Base-by-base conservation (phyloP, 1,140 invertebrate genomes). In the Ylistrum balloti region DNA sequence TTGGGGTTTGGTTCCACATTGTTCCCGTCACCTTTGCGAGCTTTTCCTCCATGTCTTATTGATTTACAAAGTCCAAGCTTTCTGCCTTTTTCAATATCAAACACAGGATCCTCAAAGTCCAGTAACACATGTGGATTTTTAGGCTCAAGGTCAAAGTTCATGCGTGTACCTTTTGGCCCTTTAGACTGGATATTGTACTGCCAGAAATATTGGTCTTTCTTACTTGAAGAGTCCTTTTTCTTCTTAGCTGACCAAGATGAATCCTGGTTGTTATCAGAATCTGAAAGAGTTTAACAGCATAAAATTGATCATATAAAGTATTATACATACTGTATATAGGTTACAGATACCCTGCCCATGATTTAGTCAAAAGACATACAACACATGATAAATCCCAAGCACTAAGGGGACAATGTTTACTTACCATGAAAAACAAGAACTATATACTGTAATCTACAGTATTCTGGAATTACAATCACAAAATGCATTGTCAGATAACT, bases 171-270 rank as follows among this genome's bases (percentile, higher is more conserved):
- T 96, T 99, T 99, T 5, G 99, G 99, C 0, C 99, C 99, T 97
- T 99, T 99, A 0, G 99, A 98, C 96, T 99, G 99, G 9, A 99
- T 98, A 96, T 99, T 99, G 95, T 99, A 99, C 95, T 99, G 99
- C 99, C 99, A 99, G 96, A 99, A 99, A 96, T 97, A 99, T 89
- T 95, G 95, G 17, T 86, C 38, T 56, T 90, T 90, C 35, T 85
- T 90, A 33, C 48, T 86, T 17, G 86, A 34, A 28, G 33, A 45
- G 28, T 90, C 88, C 17, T 85, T 41, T 91, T 95, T 94, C 85
- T 94, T 93, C 90, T 94, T 95, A 41, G 86, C 87, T n/a, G 90
- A 86, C 41, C 89, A 89, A 34, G 85, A 41, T 22, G 88, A 91
- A 33, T 74, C 56, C 38, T 74, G 45, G n/a, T 87, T 91, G 86